These are phyloP conservation scores for Orthonyx spaldingii DNA, from an alignment of 2,113 vertebrate species.

Conservation along the genomic window DNA sequence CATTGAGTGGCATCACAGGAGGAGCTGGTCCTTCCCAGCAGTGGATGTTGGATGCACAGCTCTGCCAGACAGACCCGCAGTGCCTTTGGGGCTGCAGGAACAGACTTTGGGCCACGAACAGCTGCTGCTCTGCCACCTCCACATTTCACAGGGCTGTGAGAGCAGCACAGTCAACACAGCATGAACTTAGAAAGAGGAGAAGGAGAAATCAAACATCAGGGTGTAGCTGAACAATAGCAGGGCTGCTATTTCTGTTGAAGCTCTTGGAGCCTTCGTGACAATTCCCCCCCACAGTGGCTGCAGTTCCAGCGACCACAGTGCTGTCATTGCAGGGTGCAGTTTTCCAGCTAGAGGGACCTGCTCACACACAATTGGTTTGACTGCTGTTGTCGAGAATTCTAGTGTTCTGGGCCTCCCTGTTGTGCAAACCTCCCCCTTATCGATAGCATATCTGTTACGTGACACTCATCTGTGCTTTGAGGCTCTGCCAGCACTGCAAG, in stretches of 20 bases:
- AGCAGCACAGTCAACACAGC: neutral
- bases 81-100: fast-evolving
- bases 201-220: neutral
- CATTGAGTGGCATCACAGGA: neutral
- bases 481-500: neutral
- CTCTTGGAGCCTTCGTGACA: neutral
- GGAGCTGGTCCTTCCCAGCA: neutral
- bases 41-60: neutral
- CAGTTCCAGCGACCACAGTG: neutral
- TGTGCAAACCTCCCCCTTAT: neutral
- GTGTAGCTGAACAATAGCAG: neutral
- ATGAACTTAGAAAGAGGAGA: neutral
- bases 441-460: neutral
- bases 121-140: neutral
- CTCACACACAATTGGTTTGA: neutral
- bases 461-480: neutral
- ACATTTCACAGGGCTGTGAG: neutral
- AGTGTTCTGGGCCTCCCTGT: neutral
- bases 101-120: neutral
- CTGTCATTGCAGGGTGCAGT: neutral
- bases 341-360: neutral
- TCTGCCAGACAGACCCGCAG: neutral
- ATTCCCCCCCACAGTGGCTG: neutral
- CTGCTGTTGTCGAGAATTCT: neutral
- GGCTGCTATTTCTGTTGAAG: neutral